Evolutionary conservation across 2,888 invertebrate species (phyloP).

Genomic region (Eudasyphora cyanicolor): DNA sequence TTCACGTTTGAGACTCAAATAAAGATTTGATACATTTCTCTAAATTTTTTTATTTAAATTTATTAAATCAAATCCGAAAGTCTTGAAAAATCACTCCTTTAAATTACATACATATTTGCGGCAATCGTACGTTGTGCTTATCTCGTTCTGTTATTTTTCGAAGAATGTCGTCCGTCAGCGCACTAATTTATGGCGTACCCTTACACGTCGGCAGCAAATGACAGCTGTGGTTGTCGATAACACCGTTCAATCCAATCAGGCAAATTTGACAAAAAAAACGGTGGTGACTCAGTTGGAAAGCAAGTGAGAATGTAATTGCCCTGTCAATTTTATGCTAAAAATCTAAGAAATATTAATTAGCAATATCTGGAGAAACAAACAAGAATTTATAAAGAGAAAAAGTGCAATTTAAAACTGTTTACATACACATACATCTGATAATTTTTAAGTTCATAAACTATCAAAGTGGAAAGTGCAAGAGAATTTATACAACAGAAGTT

Average conservation of each 20-base stretch:
- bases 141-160: too few relatives aligned
- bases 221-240: conserved; percentile 29
- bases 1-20: too few relatives aligned
- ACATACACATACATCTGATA: conserved; percentile 19
- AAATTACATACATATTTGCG: too few relatives aligned
- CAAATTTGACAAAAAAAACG: conserved; percentile 3
- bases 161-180: too few relatives aligned
- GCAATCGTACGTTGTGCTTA: too few relatives aligned
- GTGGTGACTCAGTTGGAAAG: conserved; percentile 69
- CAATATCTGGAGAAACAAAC: conserved; percentile 40
- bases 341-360: conserved; percentile 38
- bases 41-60: too few relatives aligned
- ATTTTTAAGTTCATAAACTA: neutral
- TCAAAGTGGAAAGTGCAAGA: conserved; percentile 28
- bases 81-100: too few relatives aligned
- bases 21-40: too few relatives aligned
- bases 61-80: too few relatives aligned
- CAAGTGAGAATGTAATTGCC: conserved; percentile 54
- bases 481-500: neutral
- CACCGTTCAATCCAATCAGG: conserved; percentile 38
- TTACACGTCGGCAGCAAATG: conserved; percentile 38
- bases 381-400: conserved; percentile 43
- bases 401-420: conserved; percentile 50
- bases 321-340: conserved; percentile 57
- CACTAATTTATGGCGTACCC: too few relatives aligned